A percentile compares a stretch with the other conserved stretches of the same genome.
phyloP scores from a whole-genome alignment of 2,797 vertebrate genomes.

The Schizothorax lantsangensis region DNA sequence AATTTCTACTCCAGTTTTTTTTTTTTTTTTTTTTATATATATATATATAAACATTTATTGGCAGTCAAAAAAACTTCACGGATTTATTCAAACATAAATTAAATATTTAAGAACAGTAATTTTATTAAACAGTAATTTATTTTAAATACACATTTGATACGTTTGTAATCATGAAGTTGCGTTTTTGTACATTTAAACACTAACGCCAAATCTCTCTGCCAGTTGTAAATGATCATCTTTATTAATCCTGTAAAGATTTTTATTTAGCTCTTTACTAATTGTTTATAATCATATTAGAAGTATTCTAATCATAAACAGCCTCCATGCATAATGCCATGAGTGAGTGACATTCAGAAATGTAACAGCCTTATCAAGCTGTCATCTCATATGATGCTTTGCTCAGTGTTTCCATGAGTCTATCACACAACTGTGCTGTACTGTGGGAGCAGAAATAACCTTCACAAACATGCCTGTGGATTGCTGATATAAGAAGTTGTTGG shows the following conservation, averaged over 20 bases:
- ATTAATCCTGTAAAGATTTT: not conserved
- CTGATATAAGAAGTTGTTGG: conserved; percentile 48
- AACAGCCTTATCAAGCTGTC: conserved; percentile 31
- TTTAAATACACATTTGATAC: no score
- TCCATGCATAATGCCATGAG: not conserved
- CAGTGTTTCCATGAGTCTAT: conserved; percentile 26
- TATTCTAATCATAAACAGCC: conserved; percentile 3
- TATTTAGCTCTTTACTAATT: not conserved
- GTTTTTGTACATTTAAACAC: no score
- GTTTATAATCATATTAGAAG: not conserved
- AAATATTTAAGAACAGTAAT: no score
- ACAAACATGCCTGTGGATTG: conserved; percentile 49
- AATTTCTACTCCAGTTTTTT: no score
- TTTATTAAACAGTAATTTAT: no score
- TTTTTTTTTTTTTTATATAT: no score
- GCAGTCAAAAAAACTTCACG: no score
- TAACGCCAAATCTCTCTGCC: no score
- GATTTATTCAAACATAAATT: no score
- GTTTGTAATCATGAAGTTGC: no score
- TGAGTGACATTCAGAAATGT: conserved; percentile 9
- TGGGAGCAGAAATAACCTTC: conserved; percentile 44
- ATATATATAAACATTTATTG: no score
- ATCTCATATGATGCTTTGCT: conserved; percentile 42
- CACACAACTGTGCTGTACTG: not conserved
- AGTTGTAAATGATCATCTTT: no score